phyloP scores from a whole-genome alignment of 2,888 invertebrate species.

The Anorthoa munda region DNA sequence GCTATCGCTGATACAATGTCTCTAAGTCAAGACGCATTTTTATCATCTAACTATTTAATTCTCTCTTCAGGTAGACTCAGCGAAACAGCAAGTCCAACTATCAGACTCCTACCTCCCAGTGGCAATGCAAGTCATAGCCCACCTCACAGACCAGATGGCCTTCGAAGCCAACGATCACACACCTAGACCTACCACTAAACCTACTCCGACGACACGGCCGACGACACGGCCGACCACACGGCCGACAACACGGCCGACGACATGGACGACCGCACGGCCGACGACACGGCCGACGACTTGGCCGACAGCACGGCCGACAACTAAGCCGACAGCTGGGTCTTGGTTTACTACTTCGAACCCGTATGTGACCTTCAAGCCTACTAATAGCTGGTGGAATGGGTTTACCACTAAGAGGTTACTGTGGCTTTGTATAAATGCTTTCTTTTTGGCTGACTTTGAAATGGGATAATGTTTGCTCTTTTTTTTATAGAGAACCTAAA shows the following conservation, averaged over 20 bases:
- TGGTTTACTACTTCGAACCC: conserved; percentile 64
- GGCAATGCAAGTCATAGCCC: conserved; percentile 92
- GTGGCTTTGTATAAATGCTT: conserved; percentile 66
- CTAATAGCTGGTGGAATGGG: conserved; percentile 77
- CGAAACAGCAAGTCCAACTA: conserved; percentile 88
- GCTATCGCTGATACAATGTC: too few species aligned
- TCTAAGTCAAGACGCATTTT: too few species aligned
- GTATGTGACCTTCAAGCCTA: conserved; percentile 66
- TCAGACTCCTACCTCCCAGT: conserved; percentile 92
- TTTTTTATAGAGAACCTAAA: background rate
- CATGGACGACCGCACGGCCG: conserved; percentile 3
- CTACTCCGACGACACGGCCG: conserved; percentile 64
- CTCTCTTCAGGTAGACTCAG: conserved; percentile 81
- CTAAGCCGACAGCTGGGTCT: conserved; percentile 69
- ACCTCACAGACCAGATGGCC: conserved; percentile 92
- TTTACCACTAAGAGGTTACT: conserved; percentile 78
- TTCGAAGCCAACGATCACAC: conserved; percentile 87
- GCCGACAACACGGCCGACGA: conserved; percentile 53
- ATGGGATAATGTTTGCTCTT: background rate
- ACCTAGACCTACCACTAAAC: conserved; percentile 63
- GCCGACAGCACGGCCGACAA: conserved; percentile 54
- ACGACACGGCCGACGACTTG: conserved; percentile 1
- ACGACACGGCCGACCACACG: conserved; percentile 68
- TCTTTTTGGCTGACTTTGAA: conserved; percentile 35
- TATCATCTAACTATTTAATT: background rate